These are phyloP conservation scores for Aix galericulata DNA, from an alignment of 2,113 vertebrate genomes.

Conservation along the genomic window DNA sequence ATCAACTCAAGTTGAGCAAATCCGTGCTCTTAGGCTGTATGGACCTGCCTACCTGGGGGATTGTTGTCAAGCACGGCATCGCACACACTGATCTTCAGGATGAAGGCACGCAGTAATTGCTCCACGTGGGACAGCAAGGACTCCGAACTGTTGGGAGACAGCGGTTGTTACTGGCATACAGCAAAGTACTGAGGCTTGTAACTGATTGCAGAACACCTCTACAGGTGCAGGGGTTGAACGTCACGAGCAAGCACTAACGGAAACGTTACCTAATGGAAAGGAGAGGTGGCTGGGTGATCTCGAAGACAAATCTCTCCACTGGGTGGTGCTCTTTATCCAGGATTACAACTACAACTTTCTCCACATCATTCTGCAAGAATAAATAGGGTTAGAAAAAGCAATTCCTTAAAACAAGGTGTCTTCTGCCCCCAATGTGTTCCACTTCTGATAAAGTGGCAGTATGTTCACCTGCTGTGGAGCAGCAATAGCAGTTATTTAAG, in stretches of 20 bases:
- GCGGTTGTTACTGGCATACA: background rate
- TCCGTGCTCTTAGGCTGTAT: accelerated
- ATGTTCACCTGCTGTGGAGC: background rate
- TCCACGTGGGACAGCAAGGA: constrained; percentile 93
- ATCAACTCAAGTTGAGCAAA: background rate
- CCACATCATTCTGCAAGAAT: constrained; percentile 90
- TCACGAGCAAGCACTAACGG: background rate
- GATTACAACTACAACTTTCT: constrained; percentile 97
- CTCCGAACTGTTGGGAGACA: constrained; percentile 83
- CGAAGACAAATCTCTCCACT: constrained; percentile 98
- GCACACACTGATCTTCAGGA: constrained; percentile 97
- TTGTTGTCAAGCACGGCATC: constrained; percentile 97
- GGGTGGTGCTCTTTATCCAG: constrained; percentile 98
- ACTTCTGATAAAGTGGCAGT: background rate
- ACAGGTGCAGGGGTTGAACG: background rate
- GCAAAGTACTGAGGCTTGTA: background rate
- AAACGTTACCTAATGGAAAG: constrained; percentile 89
- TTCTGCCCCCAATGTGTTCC: background rate
- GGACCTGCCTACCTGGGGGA: constrained; percentile 84
- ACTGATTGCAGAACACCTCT: background rate
- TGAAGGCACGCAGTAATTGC: constrained; percentile 94
- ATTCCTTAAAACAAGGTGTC: background rate
- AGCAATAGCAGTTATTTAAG: background rate
- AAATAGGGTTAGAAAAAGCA: background rate
- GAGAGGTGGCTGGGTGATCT: constrained; percentile 94